Evolutionary conservation across 1,140 invertebrate genomes (phyloP), one percentile per base, ranked within the genome.

Genomic region (Pogonomyrmex barbatus): DNA sequence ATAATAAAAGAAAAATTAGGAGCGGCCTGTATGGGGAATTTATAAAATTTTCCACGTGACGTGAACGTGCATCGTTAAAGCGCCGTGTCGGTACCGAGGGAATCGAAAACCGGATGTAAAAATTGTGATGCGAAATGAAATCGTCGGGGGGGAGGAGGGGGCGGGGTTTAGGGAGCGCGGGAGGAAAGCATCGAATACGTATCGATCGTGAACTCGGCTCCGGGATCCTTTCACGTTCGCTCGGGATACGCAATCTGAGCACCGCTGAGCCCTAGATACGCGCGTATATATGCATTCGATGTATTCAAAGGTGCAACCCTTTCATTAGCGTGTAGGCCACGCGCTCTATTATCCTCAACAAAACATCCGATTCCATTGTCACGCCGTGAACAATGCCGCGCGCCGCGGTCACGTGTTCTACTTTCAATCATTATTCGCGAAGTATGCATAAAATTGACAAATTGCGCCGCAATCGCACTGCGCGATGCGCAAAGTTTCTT

Each of bases 351-450:
- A 94, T 94, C 89, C 91, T 89, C 89, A 86, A 94, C 94, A 94
- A 94, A 95, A 95, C 93, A 93, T 94, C 92, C 93, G 92, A 94
- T 94, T 93, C 94, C 91, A 95, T 94, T 95, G 94, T 95, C 92
- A 88, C 54, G 56, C 65, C 85, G 50, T 52, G 93, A 93, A 93
- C 93, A 93, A 94, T 94, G 85, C 87, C 70, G 62, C 70, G 62
- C 73, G 89, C 75, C 88, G 93, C 90, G 85, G 92, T 93, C 92
- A 92, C 93, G 92, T 93, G 93, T 92, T 94, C 92, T 88, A 93
- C 92, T 93, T 94, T 94, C 93, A 90, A 94, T 94, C 92, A 92
- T 93, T 93, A 93, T 91, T 90, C 91, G 89, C 92, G 88, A 91
- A 92, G 91, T 91, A 91, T 91, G 91, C 90, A 92, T 93, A 91